Percentiles rank a stretch among this genome's conserved stretches.
These are phyloP conservation scores for Drosophila nigricruria DNA, from an alignment of 2,888 invertebrate species.

Conservation along the genomic window DNA sequence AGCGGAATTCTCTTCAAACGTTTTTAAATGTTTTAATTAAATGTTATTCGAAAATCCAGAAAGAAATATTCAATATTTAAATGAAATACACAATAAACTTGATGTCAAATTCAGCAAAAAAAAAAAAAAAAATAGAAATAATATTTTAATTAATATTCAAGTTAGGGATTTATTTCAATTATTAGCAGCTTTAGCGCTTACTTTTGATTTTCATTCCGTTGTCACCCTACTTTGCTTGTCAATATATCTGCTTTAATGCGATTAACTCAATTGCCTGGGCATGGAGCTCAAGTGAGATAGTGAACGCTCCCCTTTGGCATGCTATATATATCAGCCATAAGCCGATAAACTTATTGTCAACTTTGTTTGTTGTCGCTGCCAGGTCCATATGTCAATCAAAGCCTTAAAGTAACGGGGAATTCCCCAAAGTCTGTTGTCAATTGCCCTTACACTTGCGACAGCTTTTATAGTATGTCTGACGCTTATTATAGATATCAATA, in stretches of 20 bases:
- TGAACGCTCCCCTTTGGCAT: slow-evolving; percentile 1
- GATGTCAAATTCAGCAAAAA: slow-evolving; percentile 61
- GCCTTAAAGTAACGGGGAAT: slow-evolving; percentile 38
- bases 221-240: not conserved
- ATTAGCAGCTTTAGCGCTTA: slow-evolving; percentile 4
- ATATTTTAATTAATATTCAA: not conserved
- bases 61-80: slow-evolving; percentile 61
- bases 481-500: not conserved
- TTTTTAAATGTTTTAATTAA: slow-evolving; percentile 76
- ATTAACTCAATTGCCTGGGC: slow-evolving; percentile 66
- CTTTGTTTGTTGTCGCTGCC: slow-evolving; percentile 48
- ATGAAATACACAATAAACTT: slow-evolving; percentile 66
- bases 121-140: not conserved
- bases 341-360: slow-evolving; percentile 58
- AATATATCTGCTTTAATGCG: slow-evolving; percentile 56
- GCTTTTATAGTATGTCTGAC: not conserved
- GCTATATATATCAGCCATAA: slow-evolving; percentile 41
- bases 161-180: not conserved
- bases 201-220: not conserved
- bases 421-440: slow-evolving; percentile 3
- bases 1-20: slow-evolving; percentile 44
- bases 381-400: slow-evolving; percentile 56
- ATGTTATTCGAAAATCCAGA: slow-evolving; percentile 56
- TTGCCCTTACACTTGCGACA: slow-evolving; percentile 2
- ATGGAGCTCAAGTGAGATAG: slow-evolving; percentile 4